Conservation (phyloP, 2,797 vertebrate species). For the Pseudochirops cupreus region DNA sequence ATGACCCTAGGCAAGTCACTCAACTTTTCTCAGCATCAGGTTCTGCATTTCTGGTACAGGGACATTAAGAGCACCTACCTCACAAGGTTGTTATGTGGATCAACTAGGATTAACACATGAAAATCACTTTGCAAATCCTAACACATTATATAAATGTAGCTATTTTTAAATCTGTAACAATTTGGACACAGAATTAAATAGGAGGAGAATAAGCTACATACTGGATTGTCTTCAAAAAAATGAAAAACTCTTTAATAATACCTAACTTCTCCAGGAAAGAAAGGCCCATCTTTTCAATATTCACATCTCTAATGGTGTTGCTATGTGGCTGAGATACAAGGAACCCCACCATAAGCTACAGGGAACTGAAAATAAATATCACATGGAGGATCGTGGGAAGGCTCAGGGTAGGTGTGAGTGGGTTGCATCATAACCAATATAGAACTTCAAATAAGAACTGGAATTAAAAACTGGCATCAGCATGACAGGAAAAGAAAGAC, state of each 20-base stretch:
- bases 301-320: background rate
- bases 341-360: background rate
- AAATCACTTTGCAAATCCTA: background rate
- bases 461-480: background rate
- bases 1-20: background rate
- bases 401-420: background rate
- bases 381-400: background rate
- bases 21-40: background rate
- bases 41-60: background rate
- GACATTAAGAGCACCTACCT: background rate
- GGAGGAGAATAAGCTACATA: background rate
- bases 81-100: background rate
- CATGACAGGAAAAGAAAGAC: background rate
- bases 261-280: background rate
- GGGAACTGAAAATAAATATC: background rate
- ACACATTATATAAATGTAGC: background rate
- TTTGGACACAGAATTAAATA: background rate
- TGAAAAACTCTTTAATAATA: background rate
- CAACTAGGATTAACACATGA: background rate
- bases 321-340: background rate
- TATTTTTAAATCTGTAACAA: background rate
- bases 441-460: background rate
- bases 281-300: background rate
- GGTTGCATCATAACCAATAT: background rate
- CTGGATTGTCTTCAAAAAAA: background rate